A percentile compares a stretch with the other conserved stretches of the same genome.
These are phyloP conservation scores for Chaitophorus viminalis DNA, from an alignment of 2,888 invertebrate genomes.

Conservation along the genomic window DNA sequence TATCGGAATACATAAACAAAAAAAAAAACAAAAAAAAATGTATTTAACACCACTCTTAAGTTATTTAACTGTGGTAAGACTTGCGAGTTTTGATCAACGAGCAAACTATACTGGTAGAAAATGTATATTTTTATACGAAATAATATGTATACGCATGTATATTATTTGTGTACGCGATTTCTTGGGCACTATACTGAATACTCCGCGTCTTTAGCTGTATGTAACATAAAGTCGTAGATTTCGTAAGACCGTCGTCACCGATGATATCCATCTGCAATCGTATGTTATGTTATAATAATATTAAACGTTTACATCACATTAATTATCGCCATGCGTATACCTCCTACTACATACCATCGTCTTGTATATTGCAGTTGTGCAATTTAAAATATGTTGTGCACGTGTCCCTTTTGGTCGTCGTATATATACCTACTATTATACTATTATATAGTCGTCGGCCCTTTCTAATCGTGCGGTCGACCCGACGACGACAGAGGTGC, in stretches of 20 bases:
- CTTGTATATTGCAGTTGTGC: neutral
- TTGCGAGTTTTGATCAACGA: too few species aligned
- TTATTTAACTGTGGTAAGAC: too few species aligned
- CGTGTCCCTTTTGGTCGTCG: conserved; percentile 26
- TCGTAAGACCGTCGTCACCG: conserved; percentile 10
- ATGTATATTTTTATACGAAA: too few species aligned
- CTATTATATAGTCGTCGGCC: neutral
- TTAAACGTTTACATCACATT: neutral
- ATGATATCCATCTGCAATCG: conserved; percentile 11
- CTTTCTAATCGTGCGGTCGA: conserved; percentile 39
- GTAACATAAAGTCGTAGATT: neutral
- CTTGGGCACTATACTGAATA: neutral
- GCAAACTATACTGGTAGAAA: too few species aligned
- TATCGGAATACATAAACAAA: too few species aligned
- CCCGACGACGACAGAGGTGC: neutral
- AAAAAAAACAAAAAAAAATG: too few species aligned
- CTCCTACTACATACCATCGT: too few species aligned
- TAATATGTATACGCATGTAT: neutral
- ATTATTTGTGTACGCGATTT: neutral
- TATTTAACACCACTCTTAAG: too few species aligned
- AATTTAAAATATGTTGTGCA: neutral
- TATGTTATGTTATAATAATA: neutral
- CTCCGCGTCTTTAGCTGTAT: neutral
- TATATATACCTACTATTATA: too few species aligned
- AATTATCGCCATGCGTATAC: neutral